Percentiles rank a stretch among this genome's conserved stretches.
These are phyloP conservation scores for Talpa occidentalis DNA, from an alignment of 2,113 vertebrate species.

Conservation along the genomic window DNA sequence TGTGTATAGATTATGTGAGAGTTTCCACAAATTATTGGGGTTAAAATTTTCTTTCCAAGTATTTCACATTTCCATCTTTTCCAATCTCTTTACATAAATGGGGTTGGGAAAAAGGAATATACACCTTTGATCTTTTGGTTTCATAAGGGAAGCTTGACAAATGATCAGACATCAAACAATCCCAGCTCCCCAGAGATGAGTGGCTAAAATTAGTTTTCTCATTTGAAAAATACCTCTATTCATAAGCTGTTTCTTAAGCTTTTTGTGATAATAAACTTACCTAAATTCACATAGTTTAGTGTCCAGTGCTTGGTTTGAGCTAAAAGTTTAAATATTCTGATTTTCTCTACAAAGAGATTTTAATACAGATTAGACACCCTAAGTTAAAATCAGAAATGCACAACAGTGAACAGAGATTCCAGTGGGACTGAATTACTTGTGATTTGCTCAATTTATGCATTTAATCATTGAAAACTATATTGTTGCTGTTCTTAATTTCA, in stretches of 20 bases:
- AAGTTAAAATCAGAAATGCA: background rate
- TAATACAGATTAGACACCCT: background rate
- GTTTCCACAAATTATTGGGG: background rate
- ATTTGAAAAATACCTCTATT: background rate
- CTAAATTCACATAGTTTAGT: background rate
- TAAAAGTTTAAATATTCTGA: background rate
- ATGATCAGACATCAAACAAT: background rate
- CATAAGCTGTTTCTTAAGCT: background rate
- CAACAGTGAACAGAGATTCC: background rate
- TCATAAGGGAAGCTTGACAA: background rate
- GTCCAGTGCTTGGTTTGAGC: background rate
- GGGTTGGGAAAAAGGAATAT: background rate
- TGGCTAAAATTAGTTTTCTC: background rate
- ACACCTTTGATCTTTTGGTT: background rate
- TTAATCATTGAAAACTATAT: conserved; percentile 21
- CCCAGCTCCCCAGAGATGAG: background rate
- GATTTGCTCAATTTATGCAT: background rate
- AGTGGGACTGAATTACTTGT: background rate
- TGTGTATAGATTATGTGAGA: background rate
- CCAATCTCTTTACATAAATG: background rate
- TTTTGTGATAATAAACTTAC: background rate
- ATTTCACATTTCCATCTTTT: background rate
- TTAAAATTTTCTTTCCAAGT: background rate
- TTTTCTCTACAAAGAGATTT: background rate
- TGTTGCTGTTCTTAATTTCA: background rate